Base-by-base conservation (phyloP, 2,888 invertebrate genomes). In the Neocrepidodera transversa region DNA sequence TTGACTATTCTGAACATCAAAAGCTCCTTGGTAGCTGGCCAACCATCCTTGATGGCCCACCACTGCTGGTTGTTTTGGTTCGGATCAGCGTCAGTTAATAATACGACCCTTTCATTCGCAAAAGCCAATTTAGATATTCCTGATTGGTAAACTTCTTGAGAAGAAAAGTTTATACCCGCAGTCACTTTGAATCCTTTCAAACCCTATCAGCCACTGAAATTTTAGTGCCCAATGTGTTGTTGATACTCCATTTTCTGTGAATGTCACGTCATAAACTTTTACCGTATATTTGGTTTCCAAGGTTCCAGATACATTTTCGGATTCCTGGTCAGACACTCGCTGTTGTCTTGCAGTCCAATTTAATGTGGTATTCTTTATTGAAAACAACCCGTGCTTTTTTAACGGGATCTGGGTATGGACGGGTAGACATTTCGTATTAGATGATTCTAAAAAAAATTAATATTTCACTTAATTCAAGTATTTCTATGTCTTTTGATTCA, bases 201-300 rank as follows among this genome's bases (percentile, higher is more conserved):
- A 68, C 97, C 83, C 81, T 96, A 81, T 99, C 96, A 76, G 92
- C 90, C 58, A 97, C 85, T 55, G 93, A 89, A 62, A 97, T 85
- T 79, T 97, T 97, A 49, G 96, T 95, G 69, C 88, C 89, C 68
- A 99, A 84, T 54, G 93, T 91, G 82, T 98, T 99, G 80, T 97
- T 96, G 63, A 99, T 99, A 82, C 93, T 97, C 98, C 98, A 99
- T 81, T 95, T 82, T 99, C 99, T 70, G 94, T 92, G 80, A 99
- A 92, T 49, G 96, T 94, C 58, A 97, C 79, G 70, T 97, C 94
- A 76, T 93, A 91, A 76, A 93, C 93, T 78, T 90, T 91, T 69
- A 93, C 85, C 77, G 90, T 91, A 82, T 97, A 97, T 83, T 97
- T 97, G 50, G 96, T 95, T 81, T 97, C 95, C 74, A 97, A 84